phyloP scores from a whole-genome alignment of 2,888 invertebrate genomes.

The Coelogynopora nodosa region DNA sequence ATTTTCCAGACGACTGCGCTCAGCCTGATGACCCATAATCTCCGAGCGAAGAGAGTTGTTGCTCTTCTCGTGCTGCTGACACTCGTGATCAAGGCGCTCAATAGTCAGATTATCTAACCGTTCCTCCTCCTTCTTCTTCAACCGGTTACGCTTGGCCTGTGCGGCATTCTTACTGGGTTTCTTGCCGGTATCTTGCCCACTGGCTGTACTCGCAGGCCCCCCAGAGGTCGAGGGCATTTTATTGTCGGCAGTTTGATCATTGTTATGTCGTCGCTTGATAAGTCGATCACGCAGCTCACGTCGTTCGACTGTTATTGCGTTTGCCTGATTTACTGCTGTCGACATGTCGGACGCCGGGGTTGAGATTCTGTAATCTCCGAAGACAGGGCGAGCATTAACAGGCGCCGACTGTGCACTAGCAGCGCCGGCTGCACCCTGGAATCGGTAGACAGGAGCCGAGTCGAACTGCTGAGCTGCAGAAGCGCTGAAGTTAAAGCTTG shows the following conservation, averaged over 20 bases:
- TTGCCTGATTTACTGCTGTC: not conserved
- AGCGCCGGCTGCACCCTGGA: not conserved
- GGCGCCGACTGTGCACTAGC: not conserved
- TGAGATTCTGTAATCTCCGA: not conserved
- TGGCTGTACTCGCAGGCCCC: too few relatives aligned
- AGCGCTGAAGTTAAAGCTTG: too few relatives aligned
- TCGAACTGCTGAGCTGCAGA: not conserved
- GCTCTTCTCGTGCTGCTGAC: not conserved
- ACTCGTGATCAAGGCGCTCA: not conserved
- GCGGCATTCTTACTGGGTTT: not conserved
- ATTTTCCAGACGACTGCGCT: not conserved
- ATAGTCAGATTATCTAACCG: not conserved
- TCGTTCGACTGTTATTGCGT: not conserved
- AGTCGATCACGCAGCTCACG: not conserved
- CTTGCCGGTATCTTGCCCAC: not conserved
- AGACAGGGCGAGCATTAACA: not conserved
- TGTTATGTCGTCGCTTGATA: not conserved
- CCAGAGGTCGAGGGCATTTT: not conserved
- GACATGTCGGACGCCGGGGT: not conserved
- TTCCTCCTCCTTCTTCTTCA: slow-evolving; percentile 6
- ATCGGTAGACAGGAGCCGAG: not conserved
- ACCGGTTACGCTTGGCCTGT: not conserved
- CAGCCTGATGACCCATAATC: not conserved
- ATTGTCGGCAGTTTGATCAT: not conserved
- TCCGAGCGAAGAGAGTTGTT: not conserved